Conservation (phyloP, 2,888 invertebrate species). For the Elysia crispata region DNA sequence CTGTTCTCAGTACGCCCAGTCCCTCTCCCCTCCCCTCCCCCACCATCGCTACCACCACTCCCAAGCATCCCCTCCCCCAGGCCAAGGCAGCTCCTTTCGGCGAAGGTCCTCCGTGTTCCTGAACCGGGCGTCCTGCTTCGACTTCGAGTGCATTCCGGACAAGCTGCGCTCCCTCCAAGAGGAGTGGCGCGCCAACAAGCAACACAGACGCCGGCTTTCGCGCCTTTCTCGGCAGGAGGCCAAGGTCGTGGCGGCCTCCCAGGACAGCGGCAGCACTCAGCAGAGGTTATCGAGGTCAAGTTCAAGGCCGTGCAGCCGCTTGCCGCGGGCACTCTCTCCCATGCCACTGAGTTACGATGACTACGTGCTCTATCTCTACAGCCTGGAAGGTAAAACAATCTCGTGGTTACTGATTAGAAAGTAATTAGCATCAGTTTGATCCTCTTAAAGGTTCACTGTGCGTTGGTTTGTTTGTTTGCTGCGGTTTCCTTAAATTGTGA, state of each 20-base stretch:
- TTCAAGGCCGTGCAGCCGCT: constrained; percentile 33
- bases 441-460: too few species aligned
- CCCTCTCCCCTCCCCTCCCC: neutral
- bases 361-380: too few species aligned
- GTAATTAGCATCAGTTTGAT: too few species aligned
- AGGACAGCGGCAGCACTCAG: neutral
- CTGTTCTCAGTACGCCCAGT: too few species aligned
- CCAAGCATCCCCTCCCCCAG: neutral
- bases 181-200: constrained; percentile 28
- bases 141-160: constrained; percentile 43
- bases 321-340: constrained; percentile 6
- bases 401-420: too few species aligned
- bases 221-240: neutral
- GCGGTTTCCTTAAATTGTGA: too few species aligned
- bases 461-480: too few species aligned
- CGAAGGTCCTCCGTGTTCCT: neutral
- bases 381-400: too few species aligned
- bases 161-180: constrained; percentile 43
- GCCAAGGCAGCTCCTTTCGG: neutral
- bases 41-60: too few species aligned
- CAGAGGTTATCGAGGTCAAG: constrained; percentile 13
- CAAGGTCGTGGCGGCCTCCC: constrained; percentile 6
- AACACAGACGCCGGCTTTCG: neutral
- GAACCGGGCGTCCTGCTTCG: constrained; percentile 34
- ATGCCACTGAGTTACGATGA: too few species aligned